A percentile compares a stretch with the other conserved stretches of the same genome.
Conservation (phyloP, 2,797 vertebrate genomes). For the Cyprinella venusta region DNA sequence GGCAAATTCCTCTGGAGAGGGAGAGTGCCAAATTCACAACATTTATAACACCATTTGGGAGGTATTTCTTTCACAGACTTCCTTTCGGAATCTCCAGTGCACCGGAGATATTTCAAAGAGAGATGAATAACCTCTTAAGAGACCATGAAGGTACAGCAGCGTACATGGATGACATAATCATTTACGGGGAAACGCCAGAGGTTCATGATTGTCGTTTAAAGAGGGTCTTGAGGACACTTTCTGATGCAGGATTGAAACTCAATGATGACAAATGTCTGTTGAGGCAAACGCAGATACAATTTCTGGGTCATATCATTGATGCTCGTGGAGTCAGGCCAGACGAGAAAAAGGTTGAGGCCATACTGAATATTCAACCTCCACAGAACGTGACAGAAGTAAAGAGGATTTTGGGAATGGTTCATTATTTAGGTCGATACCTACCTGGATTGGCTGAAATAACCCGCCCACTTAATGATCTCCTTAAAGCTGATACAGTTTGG, state of each 20-base stretch:
- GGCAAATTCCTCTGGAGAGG: slow-evolving; percentile 16
- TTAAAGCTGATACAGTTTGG: not conserved
- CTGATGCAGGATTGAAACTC: slow-evolving; percentile 12
- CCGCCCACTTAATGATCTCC: slow-evolving; percentile 31
- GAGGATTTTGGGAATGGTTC: slow-evolving; percentile 32
- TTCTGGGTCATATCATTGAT: slow-evolving; percentile 32
- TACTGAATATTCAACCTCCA: slow-evolving; percentile 17
- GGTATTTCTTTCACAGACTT: slow-evolving; percentile 18
- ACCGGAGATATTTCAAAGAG: slow-evolving; percentile 36
- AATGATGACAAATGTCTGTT: slow-evolving; percentile 28
- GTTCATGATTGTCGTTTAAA: not conserved
- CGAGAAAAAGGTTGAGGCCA: slow-evolving; percentile 17
- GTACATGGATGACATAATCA: slow-evolving; percentile 8
- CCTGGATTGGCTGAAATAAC: not conserved
- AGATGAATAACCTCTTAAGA: slow-evolving; percentile 6
- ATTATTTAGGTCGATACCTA: slow-evolving; percentile 10
- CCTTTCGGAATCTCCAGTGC: slow-evolving; percentile 9
- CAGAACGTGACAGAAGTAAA: slow-evolving; percentile 23
- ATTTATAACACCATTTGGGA: not conserved
- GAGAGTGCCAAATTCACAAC: not conserved
- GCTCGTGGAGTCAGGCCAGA: slow-evolving; percentile 22
- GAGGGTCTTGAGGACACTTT: not conserved
- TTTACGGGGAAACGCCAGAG: not conserved
- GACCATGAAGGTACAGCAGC: not conserved
- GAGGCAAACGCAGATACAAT: slow-evolving; percentile 32